These are phyloP conservation scores for Callyntrura sp. DNA, from an alignment of 2,888 invertebrate species.

Conservation along the genomic window DNA sequence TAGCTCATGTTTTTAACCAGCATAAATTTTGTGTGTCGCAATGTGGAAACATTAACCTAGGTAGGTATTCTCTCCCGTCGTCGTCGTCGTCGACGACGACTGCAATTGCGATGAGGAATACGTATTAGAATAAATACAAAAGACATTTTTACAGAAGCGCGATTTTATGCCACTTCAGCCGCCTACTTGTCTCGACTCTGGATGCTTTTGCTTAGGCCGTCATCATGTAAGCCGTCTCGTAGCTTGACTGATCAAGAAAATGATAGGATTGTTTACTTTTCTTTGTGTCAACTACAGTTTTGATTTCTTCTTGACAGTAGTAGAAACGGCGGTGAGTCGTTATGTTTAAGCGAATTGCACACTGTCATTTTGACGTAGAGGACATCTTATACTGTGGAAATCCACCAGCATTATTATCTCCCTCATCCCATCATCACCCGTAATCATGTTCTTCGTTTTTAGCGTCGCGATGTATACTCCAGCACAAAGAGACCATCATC, in stretches of 20 bases:
- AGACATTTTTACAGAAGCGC: neutral
- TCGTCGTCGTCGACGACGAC: neutral
- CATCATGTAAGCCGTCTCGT: neutral
- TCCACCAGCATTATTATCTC: too few relatives aligned
- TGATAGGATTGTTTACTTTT: slow-evolving; percentile 65
- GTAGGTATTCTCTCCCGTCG: slow-evolving; percentile 30
- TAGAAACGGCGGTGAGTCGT: neutral
- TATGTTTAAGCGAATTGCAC: too few relatives aligned
- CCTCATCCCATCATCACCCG: too few relatives aligned
- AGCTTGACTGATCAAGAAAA: slow-evolving; percentile 24
- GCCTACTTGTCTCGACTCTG: slow-evolving; percentile 53
- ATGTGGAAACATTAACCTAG: slow-evolving; percentile 25
- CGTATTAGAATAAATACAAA: too few relatives aligned
- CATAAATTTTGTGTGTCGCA: neutral
- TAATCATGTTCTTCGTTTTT: too few relatives aligned
- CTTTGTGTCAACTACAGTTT: slow-evolving; percentile 26
- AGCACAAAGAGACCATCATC: too few relatives aligned
- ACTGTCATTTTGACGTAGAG: too few relatives aligned
- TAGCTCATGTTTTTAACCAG: neutral
- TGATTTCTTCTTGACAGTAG: neutral
- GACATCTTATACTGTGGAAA: too few relatives aligned
- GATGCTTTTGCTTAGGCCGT: too few relatives aligned
- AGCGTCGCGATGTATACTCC: too few relatives aligned
- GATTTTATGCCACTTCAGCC: neutral
- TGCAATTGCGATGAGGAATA: neutral